Percentiles rank a stretch among this genome's conserved stretches.
Conservation (phyloP, 64 coral and sea anemone genomes). For the Porites lutea region DNA sequence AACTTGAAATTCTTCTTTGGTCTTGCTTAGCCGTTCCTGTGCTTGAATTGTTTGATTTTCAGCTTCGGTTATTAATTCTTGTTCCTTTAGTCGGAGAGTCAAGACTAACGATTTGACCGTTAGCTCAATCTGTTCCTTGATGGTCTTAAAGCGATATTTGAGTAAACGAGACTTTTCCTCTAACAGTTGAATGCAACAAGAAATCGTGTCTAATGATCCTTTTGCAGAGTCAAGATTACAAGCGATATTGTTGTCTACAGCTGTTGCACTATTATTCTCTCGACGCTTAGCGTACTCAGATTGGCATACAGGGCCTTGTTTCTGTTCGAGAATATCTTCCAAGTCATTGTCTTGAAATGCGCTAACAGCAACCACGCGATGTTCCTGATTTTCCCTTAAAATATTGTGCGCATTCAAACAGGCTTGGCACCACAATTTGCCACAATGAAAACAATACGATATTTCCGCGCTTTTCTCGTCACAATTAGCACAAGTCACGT, state of each 20-base stretch:
- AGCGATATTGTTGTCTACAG: not conserved
- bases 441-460: constrained; percentile 49
- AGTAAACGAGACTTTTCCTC: not conserved
- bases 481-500: constrained; percentile 68
- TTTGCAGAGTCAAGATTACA: not conserved
- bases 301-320: not conserved
- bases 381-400: constrained; percentile 59
- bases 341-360: constrained; percentile 63
- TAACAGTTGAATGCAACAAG: not conserved
- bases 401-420: constrained; percentile 58
- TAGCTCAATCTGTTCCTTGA: not conserved
- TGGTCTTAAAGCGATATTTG: not conserved
- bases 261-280: not conserved
- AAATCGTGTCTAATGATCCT: not conserved
- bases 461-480: constrained; percentile 41
- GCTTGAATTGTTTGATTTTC: not conserved
- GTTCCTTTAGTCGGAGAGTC: constrained; percentile 1
- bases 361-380: constrained; percentile 57
- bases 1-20: not conserved
- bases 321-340: constrained; percentile 52
- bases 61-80: not conserved
- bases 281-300: not conserved
- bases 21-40: not conserved
- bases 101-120: not conserved
- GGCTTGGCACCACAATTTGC: constrained; percentile 47